Evolutionary conservation across 2,113 vertebrate species (phyloP).

Genomic region (Acrocephalus arundinaceus): DNA sequence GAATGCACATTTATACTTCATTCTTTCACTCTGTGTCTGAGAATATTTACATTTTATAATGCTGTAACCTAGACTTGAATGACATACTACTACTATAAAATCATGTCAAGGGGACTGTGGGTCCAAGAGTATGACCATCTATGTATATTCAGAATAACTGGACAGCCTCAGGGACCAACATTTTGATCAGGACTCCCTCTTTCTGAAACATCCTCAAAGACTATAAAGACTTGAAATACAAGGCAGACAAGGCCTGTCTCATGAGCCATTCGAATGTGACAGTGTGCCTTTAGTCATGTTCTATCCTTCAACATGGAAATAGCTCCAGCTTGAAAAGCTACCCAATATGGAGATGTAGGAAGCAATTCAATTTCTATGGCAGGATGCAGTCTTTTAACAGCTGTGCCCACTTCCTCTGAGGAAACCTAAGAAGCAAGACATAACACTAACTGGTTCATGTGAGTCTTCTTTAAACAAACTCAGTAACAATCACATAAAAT

Average conservation of each 20-base stretch:
- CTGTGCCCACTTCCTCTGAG: neutral
- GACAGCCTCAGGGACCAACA: neutral
- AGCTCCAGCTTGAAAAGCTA: neutral
- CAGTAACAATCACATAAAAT: neutral
- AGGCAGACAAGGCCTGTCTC: neutral
- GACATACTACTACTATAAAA: neutral
- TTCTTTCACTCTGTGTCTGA: neutral
- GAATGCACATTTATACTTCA: neutral
- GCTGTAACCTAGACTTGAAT: neutral
- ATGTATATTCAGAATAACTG: fast-evolving
- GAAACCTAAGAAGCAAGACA: neutral
- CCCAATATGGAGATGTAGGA: neutral
- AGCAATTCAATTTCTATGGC: neutral
- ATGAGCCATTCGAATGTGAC: fast-evolving
- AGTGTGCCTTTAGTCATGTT: neutral
- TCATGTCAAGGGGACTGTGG: neutral
- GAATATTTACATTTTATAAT: neutral
- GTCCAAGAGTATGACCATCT: neutral
- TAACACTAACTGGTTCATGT: neutral
- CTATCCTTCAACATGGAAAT: neutral
- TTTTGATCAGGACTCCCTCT: neutral
- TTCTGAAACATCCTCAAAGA: neutral
- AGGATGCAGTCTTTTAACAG: neutral
- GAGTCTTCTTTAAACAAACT: neutral
- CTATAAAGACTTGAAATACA: neutral